These are phyloP conservation scores for Amblyjoppa fuscipennis DNA, from an alignment of 2,888 invertebrate genomes.

Conservation along the genomic window DNA sequence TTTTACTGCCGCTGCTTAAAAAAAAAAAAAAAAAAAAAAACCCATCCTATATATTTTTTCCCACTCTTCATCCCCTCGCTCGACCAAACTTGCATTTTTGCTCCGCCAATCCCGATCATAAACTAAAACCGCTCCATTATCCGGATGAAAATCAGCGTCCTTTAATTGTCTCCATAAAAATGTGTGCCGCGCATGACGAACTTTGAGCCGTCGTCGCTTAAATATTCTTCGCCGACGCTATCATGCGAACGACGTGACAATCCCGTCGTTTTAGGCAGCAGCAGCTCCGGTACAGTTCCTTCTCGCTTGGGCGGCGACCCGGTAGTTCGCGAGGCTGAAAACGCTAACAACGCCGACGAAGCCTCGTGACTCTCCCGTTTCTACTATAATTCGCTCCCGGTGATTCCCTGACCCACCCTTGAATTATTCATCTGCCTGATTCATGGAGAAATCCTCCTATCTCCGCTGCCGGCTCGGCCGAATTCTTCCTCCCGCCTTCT, in stretches of 20 bases:
- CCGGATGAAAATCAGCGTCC: neutral
- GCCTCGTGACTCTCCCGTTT: constrained; percentile 58
- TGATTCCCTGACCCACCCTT: constrained; percentile 69
- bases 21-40: too few species aligned
- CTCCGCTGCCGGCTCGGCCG: neutral
- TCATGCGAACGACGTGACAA: neutral
- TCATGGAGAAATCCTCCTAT: constrained; percentile 66
- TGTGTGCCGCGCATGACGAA: neutral
- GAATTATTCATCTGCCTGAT: constrained; percentile 76
- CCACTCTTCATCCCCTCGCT: too few species aligned
- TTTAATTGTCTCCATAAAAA: neutral
- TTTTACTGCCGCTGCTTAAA: too few species aligned
- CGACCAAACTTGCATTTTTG: neutral
- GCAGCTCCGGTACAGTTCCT: neutral
- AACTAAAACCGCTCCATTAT: neutral
- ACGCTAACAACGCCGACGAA: constrained; percentile 16
- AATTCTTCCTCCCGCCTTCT: constrained; percentile 3
- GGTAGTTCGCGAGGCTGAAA: neutral
- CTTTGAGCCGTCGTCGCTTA: neutral
- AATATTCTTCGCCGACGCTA: neutral
- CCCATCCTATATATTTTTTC: too few species aligned
- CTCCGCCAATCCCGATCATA: neutral
- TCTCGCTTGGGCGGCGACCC: neutral
- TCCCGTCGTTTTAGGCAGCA: neutral
- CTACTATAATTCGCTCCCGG: constrained; percentile 72